Evolutionary conservation across 2,888 invertebrate species (phyloP).

Genomic region (Calephelis perditalis): DNA sequence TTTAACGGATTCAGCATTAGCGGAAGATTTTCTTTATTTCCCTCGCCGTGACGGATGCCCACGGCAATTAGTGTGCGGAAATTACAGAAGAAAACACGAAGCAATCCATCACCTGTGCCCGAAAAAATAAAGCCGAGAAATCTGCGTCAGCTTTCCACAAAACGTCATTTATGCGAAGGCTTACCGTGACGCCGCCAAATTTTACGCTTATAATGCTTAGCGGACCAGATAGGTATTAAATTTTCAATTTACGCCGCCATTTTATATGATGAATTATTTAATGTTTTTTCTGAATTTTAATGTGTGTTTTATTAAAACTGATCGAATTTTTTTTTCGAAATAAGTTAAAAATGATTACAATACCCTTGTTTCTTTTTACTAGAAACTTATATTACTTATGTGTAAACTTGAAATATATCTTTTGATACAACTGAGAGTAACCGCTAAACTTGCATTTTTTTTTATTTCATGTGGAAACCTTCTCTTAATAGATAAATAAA

Average conservation of each 20-base stretch:
- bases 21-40: constrained; percentile 48
- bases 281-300: too few species aligned
- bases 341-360: too few species aligned
- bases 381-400: too few species aligned
- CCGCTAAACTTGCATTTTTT: too few species aligned
- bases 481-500: too few species aligned
- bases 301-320: too few species aligned
- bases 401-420: too few species aligned
- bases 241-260: constrained; percentile 18
- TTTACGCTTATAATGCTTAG: constrained; percentile 28
- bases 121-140: constrained; percentile 69
- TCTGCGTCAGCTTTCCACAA: constrained; percentile 52
- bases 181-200: constrained; percentile 44
- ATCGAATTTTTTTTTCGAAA: too few species aligned
- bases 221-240: constrained; percentile 19
- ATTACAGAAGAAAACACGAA: constrained; percentile 72
- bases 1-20: constrained; percentile 26
- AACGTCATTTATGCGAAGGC: constrained; percentile 48
- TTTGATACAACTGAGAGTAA: too few species aligned
- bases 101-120: constrained; percentile 70
- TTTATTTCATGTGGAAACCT: too few species aligned
- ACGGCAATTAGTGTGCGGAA: constrained; percentile 73
- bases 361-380: too few species aligned
- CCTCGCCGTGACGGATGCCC: constrained; percentile 65
- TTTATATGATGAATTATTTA: constrained; percentile 17